phyloP scores from a whole-genome alignment of 1,140 invertebrate genomes.

The Solen grandis region DNA sequence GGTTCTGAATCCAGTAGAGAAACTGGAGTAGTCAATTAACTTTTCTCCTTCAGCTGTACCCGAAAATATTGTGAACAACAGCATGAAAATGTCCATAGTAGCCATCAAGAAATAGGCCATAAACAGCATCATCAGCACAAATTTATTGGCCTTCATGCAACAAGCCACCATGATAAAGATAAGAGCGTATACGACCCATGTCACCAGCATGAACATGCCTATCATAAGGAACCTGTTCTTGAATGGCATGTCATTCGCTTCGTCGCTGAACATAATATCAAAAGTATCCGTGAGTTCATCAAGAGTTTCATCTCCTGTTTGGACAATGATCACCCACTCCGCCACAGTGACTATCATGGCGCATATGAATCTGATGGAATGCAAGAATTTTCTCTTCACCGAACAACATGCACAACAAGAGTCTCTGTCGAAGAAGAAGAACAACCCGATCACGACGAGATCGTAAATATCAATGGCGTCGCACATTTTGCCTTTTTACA shows the following conservation, averaged over 20 bases:
- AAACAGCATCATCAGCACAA: not conserved
- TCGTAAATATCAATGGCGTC: not conserved
- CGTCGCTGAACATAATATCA: not conserved
- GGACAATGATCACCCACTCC: not conserved
- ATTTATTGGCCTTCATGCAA: not conserved
- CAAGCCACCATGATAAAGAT: not conserved
- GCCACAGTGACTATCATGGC: not conserved
- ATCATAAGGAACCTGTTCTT: not conserved
- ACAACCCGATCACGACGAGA: not conserved
- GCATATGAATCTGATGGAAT: not conserved
- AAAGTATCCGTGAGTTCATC: not conserved
- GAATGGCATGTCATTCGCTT: not conserved
- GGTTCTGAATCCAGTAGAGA: not conserved
- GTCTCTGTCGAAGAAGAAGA: not conserved
- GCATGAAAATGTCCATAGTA: not conserved
- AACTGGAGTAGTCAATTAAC: not conserved
- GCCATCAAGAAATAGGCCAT: not conserved
- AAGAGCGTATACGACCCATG: not conserved
- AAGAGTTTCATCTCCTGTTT: not conserved
- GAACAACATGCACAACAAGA: not conserved
- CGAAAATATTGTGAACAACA: not conserved
- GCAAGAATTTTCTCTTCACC: not conserved
- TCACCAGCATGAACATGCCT: not conserved
- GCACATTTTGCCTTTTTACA: too few species aligned
- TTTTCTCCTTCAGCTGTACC: not conserved